phyloP scores from a whole-genome alignment of 2,888 invertebrate species.

The Cyaniris semiargus region DNA sequence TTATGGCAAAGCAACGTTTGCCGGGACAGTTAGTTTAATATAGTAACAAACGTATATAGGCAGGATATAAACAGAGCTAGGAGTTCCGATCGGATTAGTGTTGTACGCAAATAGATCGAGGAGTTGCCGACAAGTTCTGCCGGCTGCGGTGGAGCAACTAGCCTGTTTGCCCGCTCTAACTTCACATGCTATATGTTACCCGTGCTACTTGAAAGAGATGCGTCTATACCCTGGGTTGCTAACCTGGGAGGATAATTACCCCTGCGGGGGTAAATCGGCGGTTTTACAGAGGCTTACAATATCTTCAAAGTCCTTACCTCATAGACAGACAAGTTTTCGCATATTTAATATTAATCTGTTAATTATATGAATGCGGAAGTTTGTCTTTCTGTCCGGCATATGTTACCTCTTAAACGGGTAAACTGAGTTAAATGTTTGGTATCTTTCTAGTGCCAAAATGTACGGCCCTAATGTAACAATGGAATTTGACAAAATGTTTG shows the following conservation, averaged over 20 bases:
- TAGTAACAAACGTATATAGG: neutral
- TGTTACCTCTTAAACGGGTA: too few relatives aligned
- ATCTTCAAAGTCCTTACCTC: too few relatives aligned
- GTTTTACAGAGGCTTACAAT: neutral
- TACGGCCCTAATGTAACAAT: too few relatives aligned
- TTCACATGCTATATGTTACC: conserved; percentile 36
- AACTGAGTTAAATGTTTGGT: too few relatives aligned
- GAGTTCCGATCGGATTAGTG: conserved; percentile 42
- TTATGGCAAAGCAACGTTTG: too few relatives aligned
- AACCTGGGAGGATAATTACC: neutral
- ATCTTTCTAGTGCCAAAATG: too few relatives aligned
- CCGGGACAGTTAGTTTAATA: too few relatives aligned
- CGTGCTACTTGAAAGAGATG: conserved; percentile 18
- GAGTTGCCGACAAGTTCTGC: conserved; percentile 49
- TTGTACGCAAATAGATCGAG: conserved; percentile 59
- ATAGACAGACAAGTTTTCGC: too few relatives aligned
- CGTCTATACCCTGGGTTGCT: neutral
- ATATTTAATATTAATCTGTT: too few relatives aligned
- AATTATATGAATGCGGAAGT: too few relatives aligned
- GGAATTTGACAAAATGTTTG: too few relatives aligned
- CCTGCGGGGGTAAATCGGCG: neutral
- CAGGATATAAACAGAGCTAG: conserved; percentile 6
- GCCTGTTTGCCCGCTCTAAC: conserved; percentile 53
- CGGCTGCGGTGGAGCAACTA: conserved; percentile 49
- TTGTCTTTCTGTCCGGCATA: too few relatives aligned